Percentiles rank a stretch among this genome's conserved stretches.
Conservation (phyloP, 2,888 invertebrate species). For the Cephus sareptanus region DNA sequence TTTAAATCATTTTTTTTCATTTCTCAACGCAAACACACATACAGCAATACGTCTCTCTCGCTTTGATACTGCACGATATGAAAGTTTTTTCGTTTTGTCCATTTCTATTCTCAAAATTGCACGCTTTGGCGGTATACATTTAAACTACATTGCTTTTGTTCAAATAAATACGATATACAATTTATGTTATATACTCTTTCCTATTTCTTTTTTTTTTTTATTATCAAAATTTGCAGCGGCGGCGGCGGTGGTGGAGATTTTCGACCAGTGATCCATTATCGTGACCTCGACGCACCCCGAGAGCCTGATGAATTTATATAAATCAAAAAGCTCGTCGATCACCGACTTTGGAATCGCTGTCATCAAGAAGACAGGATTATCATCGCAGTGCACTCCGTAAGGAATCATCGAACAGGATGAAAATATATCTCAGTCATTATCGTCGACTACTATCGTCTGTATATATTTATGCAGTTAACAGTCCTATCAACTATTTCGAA, state of each 20-base stretch:
- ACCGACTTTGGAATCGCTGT: neutral
- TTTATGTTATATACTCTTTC: conserved; percentile 19
- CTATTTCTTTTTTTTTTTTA: conserved; percentile 12
- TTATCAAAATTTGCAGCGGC: conserved; percentile 71
- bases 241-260: conserved; percentile 78
- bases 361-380: neutral
- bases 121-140: neutral
- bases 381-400: neutral
- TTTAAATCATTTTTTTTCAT: neutral
- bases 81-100: neutral
- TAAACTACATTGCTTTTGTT: conserved; percentile 31
- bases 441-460: neutral
- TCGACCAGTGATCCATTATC: conserved; percentile 91
- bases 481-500: neutral
- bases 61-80: neutral
- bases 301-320: conserved; percentile 90
- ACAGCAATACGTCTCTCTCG: neutral
- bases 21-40: too few relatives aligned
- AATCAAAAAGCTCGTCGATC: conserved; percentile 31
- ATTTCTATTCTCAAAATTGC: neutral
- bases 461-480: neutral
- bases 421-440: neutral
- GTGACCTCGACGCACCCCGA: conserved; percentile 92
- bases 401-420: neutral
- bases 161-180: conserved; percentile 11